Conservation (phyloP, 2,113 vertebrate genomes). For the Sceloporus undulatus region DNA sequence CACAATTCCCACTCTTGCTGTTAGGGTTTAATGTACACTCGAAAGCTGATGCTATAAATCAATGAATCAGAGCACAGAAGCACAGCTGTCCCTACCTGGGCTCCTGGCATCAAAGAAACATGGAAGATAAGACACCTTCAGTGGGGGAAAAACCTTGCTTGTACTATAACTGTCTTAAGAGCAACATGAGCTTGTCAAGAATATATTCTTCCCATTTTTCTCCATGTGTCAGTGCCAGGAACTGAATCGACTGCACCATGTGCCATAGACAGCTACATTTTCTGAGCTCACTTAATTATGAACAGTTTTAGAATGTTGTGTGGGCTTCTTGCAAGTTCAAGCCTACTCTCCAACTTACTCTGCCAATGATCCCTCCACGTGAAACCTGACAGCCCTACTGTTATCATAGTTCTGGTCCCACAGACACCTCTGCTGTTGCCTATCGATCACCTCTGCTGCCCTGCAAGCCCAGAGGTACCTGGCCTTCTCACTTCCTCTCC, state of each 20-base stretch:
- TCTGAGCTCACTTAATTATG: slow-evolving; percentile 10
- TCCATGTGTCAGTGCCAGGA: slow-evolving; percentile 14
- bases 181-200: slow-evolving; percentile 26
- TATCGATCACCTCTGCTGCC: not conserved
- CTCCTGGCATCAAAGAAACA: slow-evolving; percentile 6
- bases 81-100: not conserved
- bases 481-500: not conserved
- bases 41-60: not conserved
- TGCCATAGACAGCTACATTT: slow-evolving; percentile 11
- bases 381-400: not conserved
- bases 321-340: slow-evolving; percentile 4
- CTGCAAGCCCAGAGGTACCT: not conserved
- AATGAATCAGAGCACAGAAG: not conserved
- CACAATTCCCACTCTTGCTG: too few species aligned
- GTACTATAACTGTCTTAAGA: slow-evolving; percentile 2
- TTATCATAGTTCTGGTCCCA: not conserved
- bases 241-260: slow-evolving; percentile 7
- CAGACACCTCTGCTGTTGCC: too few species aligned
- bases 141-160: slow-evolving; percentile 10
- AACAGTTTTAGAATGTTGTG: not conserved
- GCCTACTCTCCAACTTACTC: not conserved
- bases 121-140: slow-evolving; percentile 1
- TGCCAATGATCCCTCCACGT: not conserved
- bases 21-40: not conserved
- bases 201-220: slow-evolving; percentile 11